Conservation (phyloP, 2,797 vertebrate species). For the Coracias cyanogaster region DNA sequence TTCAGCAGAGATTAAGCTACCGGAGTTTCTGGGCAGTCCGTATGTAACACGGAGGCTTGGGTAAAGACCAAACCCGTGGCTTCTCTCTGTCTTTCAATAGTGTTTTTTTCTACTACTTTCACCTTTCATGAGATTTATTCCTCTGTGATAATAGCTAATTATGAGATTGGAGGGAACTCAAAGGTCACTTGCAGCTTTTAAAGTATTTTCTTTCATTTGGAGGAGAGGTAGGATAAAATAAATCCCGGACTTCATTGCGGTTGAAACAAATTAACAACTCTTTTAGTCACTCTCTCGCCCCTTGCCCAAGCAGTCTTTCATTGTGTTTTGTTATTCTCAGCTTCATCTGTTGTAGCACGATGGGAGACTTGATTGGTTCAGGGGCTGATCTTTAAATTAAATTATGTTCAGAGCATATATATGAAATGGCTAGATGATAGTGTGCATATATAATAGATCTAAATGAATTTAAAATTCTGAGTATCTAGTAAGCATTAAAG, state of each 20-base stretch:
- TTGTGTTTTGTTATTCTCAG: neutral
- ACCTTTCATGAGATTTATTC: neutral
- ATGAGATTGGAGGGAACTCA: neutral
- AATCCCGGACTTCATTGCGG: neutral
- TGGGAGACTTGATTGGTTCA: neutral
- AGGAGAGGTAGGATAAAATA: too few relatives aligned
- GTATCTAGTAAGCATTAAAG: neutral
- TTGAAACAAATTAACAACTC: neutral
- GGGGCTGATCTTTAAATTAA: neutral
- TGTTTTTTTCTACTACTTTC: neutral
- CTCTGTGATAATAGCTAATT: neutral
- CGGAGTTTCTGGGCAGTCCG: neutral
- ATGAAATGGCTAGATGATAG: neutral
- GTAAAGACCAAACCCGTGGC: neutral
- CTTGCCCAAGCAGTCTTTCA: neutral
- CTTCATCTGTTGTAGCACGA: neutral
- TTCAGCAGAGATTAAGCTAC: slow-evolving; percentile 1
- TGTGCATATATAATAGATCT: neutral
- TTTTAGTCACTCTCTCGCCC: neutral
- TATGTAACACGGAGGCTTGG: neutral
- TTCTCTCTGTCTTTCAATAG: fast-evolving
- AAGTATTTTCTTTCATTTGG: neutral
- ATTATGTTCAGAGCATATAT: neutral
- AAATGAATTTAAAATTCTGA: neutral
- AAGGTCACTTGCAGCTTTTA: neutral